These are phyloP conservation scores for Microtus montanus DNA, from an alignment of 2,113 vertebrate species.

Conservation along the genomic window DNA sequence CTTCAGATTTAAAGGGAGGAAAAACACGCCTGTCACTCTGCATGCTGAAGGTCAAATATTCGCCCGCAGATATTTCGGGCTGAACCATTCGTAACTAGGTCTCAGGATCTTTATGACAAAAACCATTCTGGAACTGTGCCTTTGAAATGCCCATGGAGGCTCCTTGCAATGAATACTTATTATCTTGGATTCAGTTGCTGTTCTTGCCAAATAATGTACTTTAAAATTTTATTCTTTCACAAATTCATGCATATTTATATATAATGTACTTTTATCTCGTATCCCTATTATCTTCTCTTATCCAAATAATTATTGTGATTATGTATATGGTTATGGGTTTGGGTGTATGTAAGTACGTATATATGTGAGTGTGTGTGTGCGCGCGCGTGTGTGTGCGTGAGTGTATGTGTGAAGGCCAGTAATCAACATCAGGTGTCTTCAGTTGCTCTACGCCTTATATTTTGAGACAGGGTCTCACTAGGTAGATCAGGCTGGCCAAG, in stretches of 20 bases:
- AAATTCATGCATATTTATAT: not conserved
- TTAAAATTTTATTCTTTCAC: not conserved
- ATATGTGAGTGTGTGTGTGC: not conserved
- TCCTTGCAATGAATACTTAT: not conserved
- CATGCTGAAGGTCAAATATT: constrained; percentile 65
- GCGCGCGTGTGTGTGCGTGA: too few species aligned
- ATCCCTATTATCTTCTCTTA: not conserved
- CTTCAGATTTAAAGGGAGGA: not conserved
- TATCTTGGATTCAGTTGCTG: not conserved
- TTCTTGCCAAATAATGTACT: constrained; percentile 9
- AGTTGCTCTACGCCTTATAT: not conserved
- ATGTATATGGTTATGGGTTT: not conserved
- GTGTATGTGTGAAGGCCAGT: not conserved
- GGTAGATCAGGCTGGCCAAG: not conserved
- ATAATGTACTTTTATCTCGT: not conserved
- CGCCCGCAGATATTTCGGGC: not conserved
- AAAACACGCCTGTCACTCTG: not conserved
- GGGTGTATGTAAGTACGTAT: not conserved
- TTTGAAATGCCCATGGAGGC: not conserved
- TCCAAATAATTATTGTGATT: not conserved
- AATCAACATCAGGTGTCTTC: not conserved
- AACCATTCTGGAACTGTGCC: not conserved
- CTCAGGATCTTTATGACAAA: constrained; percentile 26
- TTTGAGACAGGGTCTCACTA: not conserved
- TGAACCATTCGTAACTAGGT: constrained; percentile 36